A percentile compares a stretch with the other conserved stretches of the same genome.
phyloP scores from a whole-genome alignment of 2,797 vertebrate genomes.

The Thunnus albacares region DNA sequence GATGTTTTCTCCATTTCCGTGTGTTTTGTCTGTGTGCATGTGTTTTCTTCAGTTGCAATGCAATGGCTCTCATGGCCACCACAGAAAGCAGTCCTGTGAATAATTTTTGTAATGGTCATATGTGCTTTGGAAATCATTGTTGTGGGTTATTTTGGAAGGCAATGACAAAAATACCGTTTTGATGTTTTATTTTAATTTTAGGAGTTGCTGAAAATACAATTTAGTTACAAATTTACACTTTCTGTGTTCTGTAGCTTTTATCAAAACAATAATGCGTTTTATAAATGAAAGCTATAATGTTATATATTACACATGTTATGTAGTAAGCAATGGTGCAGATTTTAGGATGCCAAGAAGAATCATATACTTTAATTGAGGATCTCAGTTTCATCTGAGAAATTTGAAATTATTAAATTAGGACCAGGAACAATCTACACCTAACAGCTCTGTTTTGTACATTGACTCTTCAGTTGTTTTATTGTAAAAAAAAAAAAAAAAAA shows the following conservation, averaged over 20 bases:
- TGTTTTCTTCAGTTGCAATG: too few species aligned
- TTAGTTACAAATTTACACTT: background rate
- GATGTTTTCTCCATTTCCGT: too few species aligned
- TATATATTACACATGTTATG: background rate
- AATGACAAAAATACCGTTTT: background rate
- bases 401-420: conserved; percentile 3
- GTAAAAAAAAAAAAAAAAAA: background rate
- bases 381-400: background rate
- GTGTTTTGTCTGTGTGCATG: too few species aligned
- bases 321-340: background rate
- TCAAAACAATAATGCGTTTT: background rate
- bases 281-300: background rate
- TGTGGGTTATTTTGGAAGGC: too few species aligned
- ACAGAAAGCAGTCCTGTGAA: too few species aligned
- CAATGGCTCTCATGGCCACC: too few species aligned
- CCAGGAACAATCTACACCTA: background rate
- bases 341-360: background rate
- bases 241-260: background rate
- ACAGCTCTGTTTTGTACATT: background rate
- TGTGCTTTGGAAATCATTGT: too few species aligned
- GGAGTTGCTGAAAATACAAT: background rate
- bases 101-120: too few species aligned
- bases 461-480: background rate
- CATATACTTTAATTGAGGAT: background rate
- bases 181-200: background rate